A percentile compares a stretch with the other conserved stretches of the same genome.
phyloP scores from a whole-genome alignment of 2,113 vertebrate species.

The Tringa solitaria region DNA sequence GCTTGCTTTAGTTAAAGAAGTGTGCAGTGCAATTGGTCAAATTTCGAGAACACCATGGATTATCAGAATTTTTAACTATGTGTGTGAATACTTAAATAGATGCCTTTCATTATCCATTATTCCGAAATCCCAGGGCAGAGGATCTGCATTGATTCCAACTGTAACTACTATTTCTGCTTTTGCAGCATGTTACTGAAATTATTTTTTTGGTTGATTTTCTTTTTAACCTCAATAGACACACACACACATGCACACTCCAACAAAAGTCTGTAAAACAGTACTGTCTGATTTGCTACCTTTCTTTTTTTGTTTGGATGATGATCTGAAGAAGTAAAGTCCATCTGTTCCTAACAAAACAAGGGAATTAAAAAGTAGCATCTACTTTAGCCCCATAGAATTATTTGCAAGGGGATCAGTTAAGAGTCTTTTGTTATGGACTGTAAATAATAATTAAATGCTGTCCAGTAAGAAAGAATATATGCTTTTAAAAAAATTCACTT shows the following conservation, averaged over 20 bases:
- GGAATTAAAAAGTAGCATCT: conserved; percentile 52
- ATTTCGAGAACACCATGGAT: background rate
- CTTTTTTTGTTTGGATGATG: conserved; percentile 92
- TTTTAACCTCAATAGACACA: background rate
- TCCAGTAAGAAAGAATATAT: background rate
- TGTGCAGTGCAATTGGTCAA: background rate
- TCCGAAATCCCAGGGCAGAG: background rate
- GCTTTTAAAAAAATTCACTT: background rate
- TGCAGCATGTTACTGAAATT: conserved; percentile 44
- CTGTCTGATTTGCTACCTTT: conserved; percentile 81
- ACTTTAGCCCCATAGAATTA: conserved; percentile 16
- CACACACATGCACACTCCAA: conserved; percentile 22
- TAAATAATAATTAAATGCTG: background rate
- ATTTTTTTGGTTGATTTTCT: background rate
- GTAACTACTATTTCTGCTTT: conserved; percentile 65
- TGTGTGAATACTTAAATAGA: background rate
- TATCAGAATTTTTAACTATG: background rate
- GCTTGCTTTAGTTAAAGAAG: background rate
- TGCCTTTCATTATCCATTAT: background rate
- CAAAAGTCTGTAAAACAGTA: background rate
- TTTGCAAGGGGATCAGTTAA: background rate
- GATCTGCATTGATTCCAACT: background rate
- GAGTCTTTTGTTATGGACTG: background rate
- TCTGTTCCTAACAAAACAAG: conserved; percentile 83
- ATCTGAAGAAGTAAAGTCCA: conserved; percentile 90